A percentile compares a stretch with the other conserved stretches of the same genome.
These are phyloP conservation scores for Epistrophe eligans DNA, from an alignment of 2,888 invertebrate species.

Conservation along the genomic window DNA sequence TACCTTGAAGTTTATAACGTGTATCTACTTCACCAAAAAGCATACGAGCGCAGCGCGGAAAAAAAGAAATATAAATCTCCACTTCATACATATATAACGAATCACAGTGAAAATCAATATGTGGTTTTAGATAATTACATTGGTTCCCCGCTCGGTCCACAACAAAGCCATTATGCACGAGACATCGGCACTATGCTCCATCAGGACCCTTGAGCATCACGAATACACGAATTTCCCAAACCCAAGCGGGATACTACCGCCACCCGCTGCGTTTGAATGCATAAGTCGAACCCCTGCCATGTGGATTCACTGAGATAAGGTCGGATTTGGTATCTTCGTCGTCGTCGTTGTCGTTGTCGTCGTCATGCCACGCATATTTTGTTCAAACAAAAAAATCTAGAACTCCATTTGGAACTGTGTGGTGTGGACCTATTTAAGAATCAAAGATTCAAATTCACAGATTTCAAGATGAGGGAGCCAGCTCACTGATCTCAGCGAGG, in stretches of 20 bases:
- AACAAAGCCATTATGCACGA: slow-evolving; percentile 56
- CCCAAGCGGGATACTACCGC: slow-evolving; percentile 69
- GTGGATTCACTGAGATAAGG: slow-evolving; percentile 71
- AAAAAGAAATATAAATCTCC: background rate
- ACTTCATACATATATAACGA: slow-evolving; percentile 38
- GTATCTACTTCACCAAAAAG: background rate
- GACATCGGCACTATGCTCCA: slow-evolving; percentile 48
- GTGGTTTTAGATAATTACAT: slow-evolving; percentile 75
- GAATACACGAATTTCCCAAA: slow-evolving; percentile 66
- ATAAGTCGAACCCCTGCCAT: slow-evolving; percentile 74
- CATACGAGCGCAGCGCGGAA: background rate
- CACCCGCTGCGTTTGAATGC: slow-evolving; percentile 75
- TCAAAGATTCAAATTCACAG: slow-evolving; percentile 66
- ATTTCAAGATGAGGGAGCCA: slow-evolving; percentile 60
- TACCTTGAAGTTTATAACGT: slow-evolving; percentile 48
- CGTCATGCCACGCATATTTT: slow-evolving; percentile 69
- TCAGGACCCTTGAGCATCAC: slow-evolving; percentile 59
- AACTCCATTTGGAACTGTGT: slow-evolving; percentile 39
- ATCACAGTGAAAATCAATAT: slow-evolving; percentile 71
- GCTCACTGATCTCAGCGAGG: slow-evolving; percentile 55
- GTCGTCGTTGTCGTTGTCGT: background rate
- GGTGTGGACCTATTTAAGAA: slow-evolving; percentile 35
- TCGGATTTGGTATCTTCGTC: slow-evolving; percentile 51
- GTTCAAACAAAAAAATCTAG: slow-evolving; percentile 39
- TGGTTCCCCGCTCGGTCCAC: slow-evolving; percentile 71